Percentiles rank a stretch among this genome's conserved stretches.
Evolutionary conservation across 2,888 invertebrate species (phyloP).

Genomic region (Brassicogethes aeneus): DNA sequence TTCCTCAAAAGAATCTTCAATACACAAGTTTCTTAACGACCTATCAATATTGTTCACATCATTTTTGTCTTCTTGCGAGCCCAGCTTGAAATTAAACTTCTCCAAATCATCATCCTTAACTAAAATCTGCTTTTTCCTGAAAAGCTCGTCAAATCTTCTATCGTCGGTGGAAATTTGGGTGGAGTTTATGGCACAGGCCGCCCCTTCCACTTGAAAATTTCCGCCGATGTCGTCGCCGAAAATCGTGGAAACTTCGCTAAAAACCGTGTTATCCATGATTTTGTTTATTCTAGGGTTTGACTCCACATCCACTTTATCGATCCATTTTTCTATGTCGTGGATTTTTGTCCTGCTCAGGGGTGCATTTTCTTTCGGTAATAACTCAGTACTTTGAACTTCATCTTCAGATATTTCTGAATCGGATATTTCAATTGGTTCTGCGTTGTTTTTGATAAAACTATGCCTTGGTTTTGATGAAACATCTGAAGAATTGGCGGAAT

Average conservation of each 20-base stretch:
- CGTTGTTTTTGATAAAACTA: not conserved
- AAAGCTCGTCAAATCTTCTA: conserved; percentile 26
- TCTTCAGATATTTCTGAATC: conserved; percentile 14
- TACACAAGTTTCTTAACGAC: conserved; percentile 9
- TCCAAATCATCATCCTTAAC: not conserved
- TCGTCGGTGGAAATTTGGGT: conserved; percentile 18
- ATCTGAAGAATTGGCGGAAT: conserved; percentile 1
- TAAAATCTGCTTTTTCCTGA: conserved; percentile 10
- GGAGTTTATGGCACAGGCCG: conserved; percentile 22
- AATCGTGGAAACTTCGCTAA: conserved; percentile 27
- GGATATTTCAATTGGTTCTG: not conserved
- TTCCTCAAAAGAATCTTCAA: conserved; percentile 12
- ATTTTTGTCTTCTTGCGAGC: not conserved
- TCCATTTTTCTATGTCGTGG: conserved; percentile 20
- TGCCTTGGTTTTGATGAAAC: not conserved
- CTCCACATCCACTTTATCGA: conserved; percentile 18
- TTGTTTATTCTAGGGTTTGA: conserved; percentile 1
- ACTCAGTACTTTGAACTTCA: conserved; percentile 4
- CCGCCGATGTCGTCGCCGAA: conserved; percentile 15
- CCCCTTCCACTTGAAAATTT: conserved; percentile 12
- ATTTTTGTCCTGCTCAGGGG: conserved; percentile 3
- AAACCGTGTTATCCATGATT: conserved; percentile 15
- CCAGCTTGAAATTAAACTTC: not conserved
- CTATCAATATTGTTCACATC: conserved; percentile 7
- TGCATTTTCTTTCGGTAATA: not conserved